Evolutionary conservation across 1,140 invertebrate species (phyloP), one percentile per base, ranked within the genome.

Genomic region (Drosophila hydei): DNA sequence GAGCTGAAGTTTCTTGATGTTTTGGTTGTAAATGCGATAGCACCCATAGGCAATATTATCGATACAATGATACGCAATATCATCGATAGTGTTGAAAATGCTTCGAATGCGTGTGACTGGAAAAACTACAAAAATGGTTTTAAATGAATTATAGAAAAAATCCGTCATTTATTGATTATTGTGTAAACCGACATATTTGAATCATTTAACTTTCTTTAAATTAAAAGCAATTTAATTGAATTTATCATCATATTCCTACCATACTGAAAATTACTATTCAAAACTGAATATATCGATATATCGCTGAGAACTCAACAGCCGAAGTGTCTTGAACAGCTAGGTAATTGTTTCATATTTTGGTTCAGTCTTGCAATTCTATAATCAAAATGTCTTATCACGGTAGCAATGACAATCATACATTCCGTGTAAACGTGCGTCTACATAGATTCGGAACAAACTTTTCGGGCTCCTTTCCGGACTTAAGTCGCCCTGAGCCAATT

Each of bases 401-500:
- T 4, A 47, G 19, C 0, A 50, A 14, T 8, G n/a, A 51, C 8
- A 51, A 16, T 8, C 6, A 3, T 6, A 4, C 0, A 30, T 67
- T 72, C 16, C 12, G 14, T 51, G 14, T 67, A 0, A 40, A 72
- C 3, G 33, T 68, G 14, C 63, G 33, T 3, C 21, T 68, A 8
- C 63, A 72, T 38, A 47, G 38, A n/a, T 48, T 47, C 1, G 70
- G 64, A 1, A 19, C 9, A 8, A 25, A 16, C 25, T 68, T 25
- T 18, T 1, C 2, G 1, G 70, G 55, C 16, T 6, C 14, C 3
- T 85, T 85, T 12, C 80, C 80, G 0, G 5, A 27, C 0, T 33
- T 85, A 0, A 67, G 30, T 16, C 59, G 51, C 0, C 81, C 81
- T 0, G 8, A 43, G 18, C 58, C 74, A 12, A 50, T 80, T 19